Evolutionary conservation across 2,888 invertebrate genomes (phyloP).

Genomic region (Gisinianus flammeolus): DNA sequence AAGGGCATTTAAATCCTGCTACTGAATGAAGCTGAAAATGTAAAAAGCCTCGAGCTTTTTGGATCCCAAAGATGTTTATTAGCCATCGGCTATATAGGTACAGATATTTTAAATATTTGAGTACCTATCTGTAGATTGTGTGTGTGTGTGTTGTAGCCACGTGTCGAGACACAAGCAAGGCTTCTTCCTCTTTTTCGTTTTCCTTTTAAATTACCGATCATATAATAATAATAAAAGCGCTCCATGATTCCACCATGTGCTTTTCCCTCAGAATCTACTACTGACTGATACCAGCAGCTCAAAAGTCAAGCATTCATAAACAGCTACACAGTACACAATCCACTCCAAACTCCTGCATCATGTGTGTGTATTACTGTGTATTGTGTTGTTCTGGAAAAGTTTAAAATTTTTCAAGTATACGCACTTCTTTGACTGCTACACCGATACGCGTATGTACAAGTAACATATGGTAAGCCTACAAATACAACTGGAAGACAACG

Average conservation of each 20-base stretch:
- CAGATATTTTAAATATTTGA: too few species aligned
- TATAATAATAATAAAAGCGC: background rate
- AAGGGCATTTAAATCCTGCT: background rate
- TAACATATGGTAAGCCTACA: conserved; percentile 39
- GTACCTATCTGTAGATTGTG: background rate
- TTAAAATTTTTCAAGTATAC: conserved; percentile 9
- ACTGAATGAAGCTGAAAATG: background rate
- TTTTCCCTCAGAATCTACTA: background rate
- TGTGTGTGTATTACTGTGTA: background rate
- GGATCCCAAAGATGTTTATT: too few species aligned
- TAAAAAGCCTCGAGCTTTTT: background rate
- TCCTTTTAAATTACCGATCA: conserved; percentile 8
- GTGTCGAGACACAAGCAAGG: too few species aligned
- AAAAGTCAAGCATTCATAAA: background rate
- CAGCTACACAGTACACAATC: background rate
- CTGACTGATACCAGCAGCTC: background rate
- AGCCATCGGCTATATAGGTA: too few species aligned
- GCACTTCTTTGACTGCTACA: too few species aligned
- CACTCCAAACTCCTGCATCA: background rate
- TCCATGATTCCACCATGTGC: background rate
- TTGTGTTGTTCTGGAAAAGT: background rate
- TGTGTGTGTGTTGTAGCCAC: background rate
- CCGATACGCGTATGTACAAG: background rate
- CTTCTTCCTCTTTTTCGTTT: too few species aligned
- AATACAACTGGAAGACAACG: background rate